Base-by-base conservation (phyloP, 2,797 vertebrate genomes). In the Coracias cyanogaster region DNA sequence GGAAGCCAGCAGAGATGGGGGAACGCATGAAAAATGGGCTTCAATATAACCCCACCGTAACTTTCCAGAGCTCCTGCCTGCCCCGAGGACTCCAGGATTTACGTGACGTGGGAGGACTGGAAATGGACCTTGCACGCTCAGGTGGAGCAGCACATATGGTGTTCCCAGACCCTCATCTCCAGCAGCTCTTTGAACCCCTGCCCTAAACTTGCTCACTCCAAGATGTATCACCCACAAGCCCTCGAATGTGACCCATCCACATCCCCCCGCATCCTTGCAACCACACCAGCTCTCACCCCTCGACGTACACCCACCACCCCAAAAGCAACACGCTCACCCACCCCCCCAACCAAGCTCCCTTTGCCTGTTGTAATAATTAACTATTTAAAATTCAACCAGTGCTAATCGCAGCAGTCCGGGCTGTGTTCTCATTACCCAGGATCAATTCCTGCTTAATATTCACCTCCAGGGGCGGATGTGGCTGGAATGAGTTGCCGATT, bases 371-470 rank as follows among this genome's bases (percentile, higher is more conserved):
- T 94, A 96, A 96, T 96, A 97, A 98, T 98, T 97, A 98, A 98
- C 97, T 98, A 96, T 98, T 98, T 98, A 98, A 98, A 98, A 98
- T 98, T 98, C 98, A 85, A 91, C 78, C 39, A 6, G 93, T 66
- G 84, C 97, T 98, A 98, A 98, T 97, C 81, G 90, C 97, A 96
- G 97, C 91, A 78, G 94, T 48, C 37, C 3, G 62, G 96, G 88
- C 98, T 97, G 90, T 95, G 95, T 98, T 98, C 98, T 98, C 98
- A 98, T 98, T 98, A 98, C 90, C 94, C 69, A 62, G 96, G 98
- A 98, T 98, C 98, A 98, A 98, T 98, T 98, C 97, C 96, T 98
- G 95, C 92, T 98, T 98, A 98, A 98, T 98, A 98, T 98, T 98
- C 97, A 97, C 98, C 98, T 97, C 98, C 94, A 94, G 97, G 97